Evolutionary conservation across 2,113 vertebrate genomes (phyloP).

Genomic region (Heterotis niloticus): DNA sequence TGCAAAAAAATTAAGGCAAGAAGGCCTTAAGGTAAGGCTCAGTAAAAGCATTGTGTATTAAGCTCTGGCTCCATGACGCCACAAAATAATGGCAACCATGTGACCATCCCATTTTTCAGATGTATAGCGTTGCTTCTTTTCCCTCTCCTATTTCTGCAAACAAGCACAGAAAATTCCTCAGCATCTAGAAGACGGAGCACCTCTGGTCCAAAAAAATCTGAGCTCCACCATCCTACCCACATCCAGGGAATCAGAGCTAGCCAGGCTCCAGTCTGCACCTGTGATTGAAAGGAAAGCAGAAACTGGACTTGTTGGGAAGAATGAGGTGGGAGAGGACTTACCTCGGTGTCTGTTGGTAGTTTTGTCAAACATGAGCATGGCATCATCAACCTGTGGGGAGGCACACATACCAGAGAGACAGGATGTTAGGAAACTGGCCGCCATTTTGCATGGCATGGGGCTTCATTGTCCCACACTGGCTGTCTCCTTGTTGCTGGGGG

Average conservation of each 20-base stretch:
- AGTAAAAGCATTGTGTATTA: too few species aligned
- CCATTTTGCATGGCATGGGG: constrained; percentile 61
- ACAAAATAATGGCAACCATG: neutral
- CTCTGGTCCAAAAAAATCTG: neutral
- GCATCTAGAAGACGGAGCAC: neutral
- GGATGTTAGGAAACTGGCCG: constrained; percentile 16
- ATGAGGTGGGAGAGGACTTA: constrained; percentile 45
- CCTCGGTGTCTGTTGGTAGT: constrained; percentile 95
- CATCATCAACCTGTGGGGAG: constrained; percentile 83
- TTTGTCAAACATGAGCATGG: constrained; percentile 98
- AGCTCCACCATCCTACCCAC: neutral
- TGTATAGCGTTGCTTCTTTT: neutral
- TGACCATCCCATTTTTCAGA: too few species aligned
- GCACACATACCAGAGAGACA: constrained; percentile 9
- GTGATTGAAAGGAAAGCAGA: too few species aligned
- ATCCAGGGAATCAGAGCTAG: neutral
- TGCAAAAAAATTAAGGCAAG: too few species aligned
- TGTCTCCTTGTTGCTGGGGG: constrained; percentile 23
- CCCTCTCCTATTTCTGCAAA: neutral
- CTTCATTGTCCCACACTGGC: constrained; percentile 59
- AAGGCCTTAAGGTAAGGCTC: too few species aligned
- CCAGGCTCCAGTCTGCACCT: neutral
- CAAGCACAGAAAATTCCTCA: neutral
- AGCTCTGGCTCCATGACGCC: too few species aligned
- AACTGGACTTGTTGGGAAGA: neutral